Evolutionary conservation across 1,140 invertebrate species (phyloP).

Genomic region (Ridgeia piscesae): DNA sequence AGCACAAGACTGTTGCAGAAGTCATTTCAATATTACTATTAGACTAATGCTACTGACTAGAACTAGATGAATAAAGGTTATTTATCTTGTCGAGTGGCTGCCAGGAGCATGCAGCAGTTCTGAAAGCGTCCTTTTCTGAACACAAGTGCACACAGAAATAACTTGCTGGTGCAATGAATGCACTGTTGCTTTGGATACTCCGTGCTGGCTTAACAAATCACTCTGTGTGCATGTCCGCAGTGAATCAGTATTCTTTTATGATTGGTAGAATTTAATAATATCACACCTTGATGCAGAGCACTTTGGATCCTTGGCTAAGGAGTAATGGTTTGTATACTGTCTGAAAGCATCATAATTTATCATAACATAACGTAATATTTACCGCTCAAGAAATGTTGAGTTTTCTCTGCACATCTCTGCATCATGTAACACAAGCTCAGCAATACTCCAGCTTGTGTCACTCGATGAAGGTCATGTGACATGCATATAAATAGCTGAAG

Average conservation of each 20-base stretch:
- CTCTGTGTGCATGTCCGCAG: neutral
- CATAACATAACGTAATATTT: too few relatives aligned
- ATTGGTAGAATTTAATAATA: neutral
- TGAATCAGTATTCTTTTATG: neutral
- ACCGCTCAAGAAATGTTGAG: too few relatives aligned
- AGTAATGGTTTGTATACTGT: neutral
- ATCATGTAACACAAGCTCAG: too few relatives aligned
- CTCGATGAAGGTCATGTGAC: too few relatives aligned
- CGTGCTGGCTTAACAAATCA: neutral
- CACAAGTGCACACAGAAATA: neutral
- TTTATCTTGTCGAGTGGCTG: neutral
- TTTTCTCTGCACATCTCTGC: too few relatives aligned
- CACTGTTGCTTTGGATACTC: neutral
- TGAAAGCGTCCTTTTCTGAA: neutral
- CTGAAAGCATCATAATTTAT: neutral
- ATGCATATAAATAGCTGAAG: too few relatives aligned
- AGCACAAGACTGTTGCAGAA: neutral
- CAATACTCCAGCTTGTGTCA: too few relatives aligned
- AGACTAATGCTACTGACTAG: neutral
- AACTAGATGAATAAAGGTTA: neutral
- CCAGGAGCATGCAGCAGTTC: neutral
- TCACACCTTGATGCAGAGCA: neutral
- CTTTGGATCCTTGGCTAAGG: neutral
- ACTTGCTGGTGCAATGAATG: neutral
- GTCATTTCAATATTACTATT: neutral